Conservation (phyloP, 2,113 vertebrate genomes). For the Bufo gargarizans region DNA sequence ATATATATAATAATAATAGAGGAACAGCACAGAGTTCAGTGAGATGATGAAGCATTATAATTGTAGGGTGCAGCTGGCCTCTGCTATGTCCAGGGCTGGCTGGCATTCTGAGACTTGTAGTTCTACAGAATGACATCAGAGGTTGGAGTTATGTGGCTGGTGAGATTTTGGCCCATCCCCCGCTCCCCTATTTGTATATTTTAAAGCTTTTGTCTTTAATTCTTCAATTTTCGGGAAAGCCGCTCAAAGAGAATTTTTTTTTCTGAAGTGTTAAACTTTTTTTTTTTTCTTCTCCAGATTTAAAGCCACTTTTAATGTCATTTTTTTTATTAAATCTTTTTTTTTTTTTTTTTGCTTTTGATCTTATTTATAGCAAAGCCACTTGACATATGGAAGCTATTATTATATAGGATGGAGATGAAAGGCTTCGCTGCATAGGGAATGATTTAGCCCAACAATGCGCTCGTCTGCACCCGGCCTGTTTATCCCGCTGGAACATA, state of each 20-base stretch:
- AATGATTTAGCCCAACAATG: constrained; percentile 69
- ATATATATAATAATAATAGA: neutral
- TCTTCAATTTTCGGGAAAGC: constrained; percentile 48
- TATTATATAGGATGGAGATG: constrained; percentile 73
- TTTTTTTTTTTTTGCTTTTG: constrained; percentile 77
- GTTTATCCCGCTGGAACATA: constrained; percentile 62
- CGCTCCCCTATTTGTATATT: constrained; percentile 25
- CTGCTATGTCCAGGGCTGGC: neutral
- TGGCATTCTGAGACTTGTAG: constrained; percentile 5
- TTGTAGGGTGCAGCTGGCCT: neutral
- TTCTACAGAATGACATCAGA: neutral
- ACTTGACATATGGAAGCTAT: constrained; percentile 77
- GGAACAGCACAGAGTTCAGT: neutral
- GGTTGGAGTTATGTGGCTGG: neutral
- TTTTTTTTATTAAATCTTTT: constrained; percentile 73
- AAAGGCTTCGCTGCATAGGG: constrained; percentile 71
- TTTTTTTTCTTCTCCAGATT: constrained; percentile 61
- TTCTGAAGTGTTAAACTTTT: constrained; percentile 62
- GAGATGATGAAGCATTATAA: neutral
- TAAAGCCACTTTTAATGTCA: constrained; percentile 71
- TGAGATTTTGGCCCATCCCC: neutral
- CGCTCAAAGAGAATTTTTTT: constrained; percentile 50
- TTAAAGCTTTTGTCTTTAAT: constrained; percentile 35
- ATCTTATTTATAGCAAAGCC: constrained; percentile 81
- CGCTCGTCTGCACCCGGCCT: constrained; percentile 63